Evolutionary conservation across 2,113 vertebrate species (phyloP).

Genomic region (Nibea albiflora): DNA sequence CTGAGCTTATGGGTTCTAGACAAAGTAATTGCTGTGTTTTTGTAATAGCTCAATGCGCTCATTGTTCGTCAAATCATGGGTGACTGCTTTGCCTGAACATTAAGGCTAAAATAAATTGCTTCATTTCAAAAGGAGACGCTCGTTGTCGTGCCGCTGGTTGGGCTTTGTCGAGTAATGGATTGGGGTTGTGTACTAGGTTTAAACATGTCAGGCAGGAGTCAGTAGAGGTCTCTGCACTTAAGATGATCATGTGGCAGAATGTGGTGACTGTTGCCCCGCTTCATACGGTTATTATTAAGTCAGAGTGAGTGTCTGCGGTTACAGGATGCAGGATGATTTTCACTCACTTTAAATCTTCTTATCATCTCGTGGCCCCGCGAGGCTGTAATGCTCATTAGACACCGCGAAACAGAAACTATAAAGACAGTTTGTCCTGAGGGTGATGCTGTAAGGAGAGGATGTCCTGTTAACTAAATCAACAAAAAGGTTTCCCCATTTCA

Average conservation of each 20-base stretch:
- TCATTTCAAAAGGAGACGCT: constrained; percentile 15
- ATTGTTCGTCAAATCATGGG: constrained; percentile 52
- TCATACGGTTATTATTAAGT: neutral
- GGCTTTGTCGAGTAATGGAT: constrained; percentile 36
- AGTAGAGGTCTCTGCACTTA: constrained; percentile 14
- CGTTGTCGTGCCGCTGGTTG: constrained; percentile 17
- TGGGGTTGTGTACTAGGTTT: constrained; percentile 12
- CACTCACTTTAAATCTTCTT: neutral
- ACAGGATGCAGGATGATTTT: neutral
- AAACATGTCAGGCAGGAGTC: constrained; percentile 37
- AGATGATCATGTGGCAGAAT: constrained; percentile 20
- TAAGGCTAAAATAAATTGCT: constrained; percentile 56
- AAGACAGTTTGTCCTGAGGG: neutral
- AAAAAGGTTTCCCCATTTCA: no score
- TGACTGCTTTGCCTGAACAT: constrained; percentile 36
- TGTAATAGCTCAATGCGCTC: constrained; percentile 28
- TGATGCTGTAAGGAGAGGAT: neutral
- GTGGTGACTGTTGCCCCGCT: neutral
- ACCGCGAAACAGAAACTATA: neutral
- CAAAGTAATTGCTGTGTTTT: constrained; percentile 58
- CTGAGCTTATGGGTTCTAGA: no score
- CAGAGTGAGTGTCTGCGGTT: neutral
- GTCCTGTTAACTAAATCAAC: neutral
- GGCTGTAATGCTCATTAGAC: neutral
- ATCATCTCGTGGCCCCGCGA: neutral